phyloP scores from a whole-genome alignment of 2,113 vertebrate species.

The Coryphaenoides rupestris region DNA sequence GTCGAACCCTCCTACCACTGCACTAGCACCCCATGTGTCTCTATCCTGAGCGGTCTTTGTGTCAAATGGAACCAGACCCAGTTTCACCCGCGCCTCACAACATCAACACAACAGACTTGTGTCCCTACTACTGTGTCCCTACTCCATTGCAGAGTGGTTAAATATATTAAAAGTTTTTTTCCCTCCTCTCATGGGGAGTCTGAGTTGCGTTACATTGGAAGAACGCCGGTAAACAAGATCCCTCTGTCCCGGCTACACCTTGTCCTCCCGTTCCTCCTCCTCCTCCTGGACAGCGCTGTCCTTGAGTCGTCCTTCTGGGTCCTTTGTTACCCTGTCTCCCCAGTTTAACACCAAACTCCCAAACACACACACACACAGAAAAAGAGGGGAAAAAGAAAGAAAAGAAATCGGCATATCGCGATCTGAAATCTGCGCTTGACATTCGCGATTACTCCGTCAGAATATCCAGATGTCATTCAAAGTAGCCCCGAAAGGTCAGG shows the following conservation, averaged over 20 bases:
- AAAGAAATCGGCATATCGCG: slow-evolving; percentile 41
- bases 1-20: too few relatives aligned
- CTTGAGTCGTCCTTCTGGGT: not conserved
- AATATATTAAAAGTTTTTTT: too few relatives aligned
- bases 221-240: not conserved
- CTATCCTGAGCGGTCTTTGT: too few relatives aligned
- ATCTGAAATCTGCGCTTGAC: slow-evolving; percentile 50
- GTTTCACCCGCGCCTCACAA: too few relatives aligned
- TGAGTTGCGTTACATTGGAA: too few relatives aligned
- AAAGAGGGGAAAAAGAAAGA: slow-evolving; percentile 4
- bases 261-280: not conserved
- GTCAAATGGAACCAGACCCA: too few relatives aligned
- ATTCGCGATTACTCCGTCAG: slow-evolving; percentile 56
- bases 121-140: too few relatives aligned
- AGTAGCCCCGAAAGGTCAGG: slow-evolving; percentile 74
- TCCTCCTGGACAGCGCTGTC: not conserved
- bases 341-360: too few relatives aligned
- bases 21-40: too few relatives aligned
- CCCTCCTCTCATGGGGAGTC: too few relatives aligned
- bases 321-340: not conserved
- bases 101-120: too few relatives aligned
- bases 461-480: slow-evolving; percentile 75
- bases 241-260: not conserved
- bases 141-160: too few relatives aligned
- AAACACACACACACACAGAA: not conserved